Conservation (phyloP, 2,113 vertebrate species). For the Maylandia zebra region DNA sequence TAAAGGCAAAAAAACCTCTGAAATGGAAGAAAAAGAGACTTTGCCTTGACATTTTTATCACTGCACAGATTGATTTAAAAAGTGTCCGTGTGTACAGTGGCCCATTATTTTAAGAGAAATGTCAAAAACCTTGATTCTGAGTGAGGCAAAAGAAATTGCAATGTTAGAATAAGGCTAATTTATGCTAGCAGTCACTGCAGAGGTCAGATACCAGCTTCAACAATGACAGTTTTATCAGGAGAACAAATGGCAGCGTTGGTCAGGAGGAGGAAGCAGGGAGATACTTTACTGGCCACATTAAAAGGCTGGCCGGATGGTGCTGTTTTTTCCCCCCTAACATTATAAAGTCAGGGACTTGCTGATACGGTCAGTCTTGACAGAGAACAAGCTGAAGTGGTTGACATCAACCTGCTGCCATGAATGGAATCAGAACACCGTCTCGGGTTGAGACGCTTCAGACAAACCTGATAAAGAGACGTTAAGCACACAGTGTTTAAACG, state of each 20-base stretch:
- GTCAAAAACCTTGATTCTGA: constrained; percentile 71
- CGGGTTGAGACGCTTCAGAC: not conserved
- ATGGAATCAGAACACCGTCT: constrained; percentile 16
- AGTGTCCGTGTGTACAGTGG: constrained; percentile 54
- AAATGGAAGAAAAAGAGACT: constrained; percentile 19
- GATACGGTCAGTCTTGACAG: constrained; percentile 46
- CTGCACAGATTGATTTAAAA: constrained; percentile 64
- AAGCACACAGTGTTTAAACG: constrained; percentile 1
- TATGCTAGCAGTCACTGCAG: constrained; percentile 61
- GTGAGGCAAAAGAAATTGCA: constrained; percentile 58
- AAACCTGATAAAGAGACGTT: constrained; percentile 37
- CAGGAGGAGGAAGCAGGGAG: constrained; percentile 32
- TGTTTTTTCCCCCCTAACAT: constrained; percentile 29
- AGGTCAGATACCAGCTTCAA: constrained; percentile 65
- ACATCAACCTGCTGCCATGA: constrained; percentile 38
- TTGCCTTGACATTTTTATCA: constrained; percentile 65
- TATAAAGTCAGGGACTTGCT: constrained; percentile 41
- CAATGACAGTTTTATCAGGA: constrained; percentile 73
- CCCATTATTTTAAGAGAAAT: constrained; percentile 66
- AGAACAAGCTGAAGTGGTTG: constrained; percentile 43
- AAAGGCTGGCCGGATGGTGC: constrained; percentile 42
- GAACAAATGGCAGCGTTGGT: constrained; percentile 63
- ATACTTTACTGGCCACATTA: constrained; percentile 56
- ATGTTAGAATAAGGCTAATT: constrained; percentile 71
- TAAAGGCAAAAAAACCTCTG: not conserved